Conservation (phyloP, 2,888 invertebrate genomes). For the Ecdyonurus torrentis region DNA sequence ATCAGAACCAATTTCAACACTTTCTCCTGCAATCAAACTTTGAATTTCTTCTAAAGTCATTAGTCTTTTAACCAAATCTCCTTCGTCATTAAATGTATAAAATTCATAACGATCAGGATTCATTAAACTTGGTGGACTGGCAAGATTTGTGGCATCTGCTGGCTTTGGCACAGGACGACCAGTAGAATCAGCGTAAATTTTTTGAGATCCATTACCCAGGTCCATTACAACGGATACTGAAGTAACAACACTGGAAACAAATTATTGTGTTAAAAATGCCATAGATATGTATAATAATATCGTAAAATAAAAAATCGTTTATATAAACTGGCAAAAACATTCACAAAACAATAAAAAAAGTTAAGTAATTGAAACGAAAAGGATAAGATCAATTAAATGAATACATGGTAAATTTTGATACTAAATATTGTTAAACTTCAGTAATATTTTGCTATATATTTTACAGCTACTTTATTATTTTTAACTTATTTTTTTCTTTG, state of each 20-base stretch:
- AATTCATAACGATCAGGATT: conserved; percentile 75
- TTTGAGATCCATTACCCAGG: conserved; percentile 35
- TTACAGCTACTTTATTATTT: too few species aligned
- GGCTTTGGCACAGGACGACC: conserved; percentile 50
- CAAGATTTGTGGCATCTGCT: conserved; percentile 36
- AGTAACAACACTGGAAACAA: conserved; percentile 38
- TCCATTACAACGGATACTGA: conserved; percentile 45
- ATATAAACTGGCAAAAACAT: too few species aligned
- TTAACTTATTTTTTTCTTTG: too few species aligned
- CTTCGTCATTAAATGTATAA: conserved; percentile 70
- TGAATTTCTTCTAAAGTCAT: conserved; percentile 78
- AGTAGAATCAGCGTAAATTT: conserved; percentile 48
- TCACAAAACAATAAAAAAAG: too few species aligned
- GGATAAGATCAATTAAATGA: too few species aligned
- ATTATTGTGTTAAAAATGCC: too few species aligned
- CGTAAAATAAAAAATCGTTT: too few species aligned
- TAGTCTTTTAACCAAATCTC: conserved; percentile 61
- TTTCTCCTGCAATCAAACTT: conserved; percentile 56
- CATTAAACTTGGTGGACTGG: conserved; percentile 57
- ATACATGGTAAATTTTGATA: too few species aligned
- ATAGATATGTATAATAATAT: too few species aligned
- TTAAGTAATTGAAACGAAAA: too few species aligned
- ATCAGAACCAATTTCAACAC: conserved; percentile 1
- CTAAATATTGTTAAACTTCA: too few species aligned
- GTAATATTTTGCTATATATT: too few species aligned